Evolutionary conservation across 2,797 vertebrate species (phyloP), one percentile per base, ranked within the genome.

Genomic region (Neosilurus hyrtlii): DNA sequence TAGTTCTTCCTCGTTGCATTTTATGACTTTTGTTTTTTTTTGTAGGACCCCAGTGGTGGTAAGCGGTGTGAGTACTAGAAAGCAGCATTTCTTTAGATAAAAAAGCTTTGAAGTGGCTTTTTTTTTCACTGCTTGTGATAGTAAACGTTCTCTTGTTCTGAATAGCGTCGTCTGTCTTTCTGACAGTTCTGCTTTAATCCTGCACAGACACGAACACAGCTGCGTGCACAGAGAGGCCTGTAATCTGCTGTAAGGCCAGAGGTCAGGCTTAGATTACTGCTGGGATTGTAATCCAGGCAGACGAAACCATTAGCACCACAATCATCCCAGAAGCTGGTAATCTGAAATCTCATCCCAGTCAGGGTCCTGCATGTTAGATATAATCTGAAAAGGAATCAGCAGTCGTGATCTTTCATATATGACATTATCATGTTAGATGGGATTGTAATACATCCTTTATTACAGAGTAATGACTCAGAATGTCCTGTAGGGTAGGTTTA

Each of bases 261-360:
- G 81, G 63, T 78, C 72, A 62, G 72, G 15, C 71, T 30, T 79
- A 74, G 83, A 84, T 87, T 87, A 78, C 20, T 57, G 6, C 24
- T 18, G 35, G 78, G 85, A 75, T 52, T 79, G 87, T 88, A 84
- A 86, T 87, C 85, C 61, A 18, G 72, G 15, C 5, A 4, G 63
- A 54, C 65, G 63, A 61, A 62, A 78, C 67, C 82, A 83, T 70
- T 82, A 10, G 22, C 20, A 22, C 37, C 70, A 5, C 24, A 72
- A 72, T 24, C 70, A 72, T 26, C 67, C 0, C 65, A 0, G 9
- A 14, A 3, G n/a, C 61, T 11, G 16, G 65, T 35, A 18, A 30
- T 56, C 51, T 24, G 4, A 54, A 73, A 26, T 54, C 51, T 15
- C n/a, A 1, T 26, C 14, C 8, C 9, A 18, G 71, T 4, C n/a